Base-by-base conservation (phyloP, 2,113 vertebrate genomes). In the Crypturellus undulatus region DNA sequence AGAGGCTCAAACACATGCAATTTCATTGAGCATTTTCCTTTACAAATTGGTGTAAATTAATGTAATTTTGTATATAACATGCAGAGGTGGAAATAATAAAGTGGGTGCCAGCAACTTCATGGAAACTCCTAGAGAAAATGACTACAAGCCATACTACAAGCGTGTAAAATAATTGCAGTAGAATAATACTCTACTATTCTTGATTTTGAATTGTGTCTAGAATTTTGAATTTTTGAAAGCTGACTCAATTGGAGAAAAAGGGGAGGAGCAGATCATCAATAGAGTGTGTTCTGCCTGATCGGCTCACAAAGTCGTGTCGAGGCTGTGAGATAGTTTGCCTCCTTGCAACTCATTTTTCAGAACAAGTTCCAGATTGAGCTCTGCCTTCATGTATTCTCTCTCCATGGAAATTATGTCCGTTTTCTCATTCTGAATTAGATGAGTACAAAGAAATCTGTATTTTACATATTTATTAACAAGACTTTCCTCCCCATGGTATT, bases 381-480 rank as follows among this genome's bases (percentile, higher is more conserved):
- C 76, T 94, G 90, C 84, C 94, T 78, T 68, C 80, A 81, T 93
- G 85, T 92, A 82, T 94, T 96, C 91, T 94, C 96, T 97, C 97
- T 97, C 96, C 32, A 86, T 97, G 93, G 96, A 97, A 89, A 87
- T 90, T 22, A 84, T 95, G 89, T 94, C 95, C 93, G 93, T 96
- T 96, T 93, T 73, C 83, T 96, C 93, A 97, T 97, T 97, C 96
- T 84, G 94, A 97, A 98, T 98, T 96, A 98, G 94, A 91, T 84
- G 56, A 92, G 94, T 94, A 89, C 97, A 94, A 94, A 90, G 92
- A 97, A 97, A 97, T 96, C 91, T 93, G 90, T 92, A 97, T 96
- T 98, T 98, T 98, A 97, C 97, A 97, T 98, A 96, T 97, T 97
- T 98, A 97, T 98, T 97, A 97, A 96, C 95, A 94, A 93, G 94